phyloP scores from a whole-genome alignment of 2,113 vertebrate species.

The Saimiri boliviensis region DNA sequence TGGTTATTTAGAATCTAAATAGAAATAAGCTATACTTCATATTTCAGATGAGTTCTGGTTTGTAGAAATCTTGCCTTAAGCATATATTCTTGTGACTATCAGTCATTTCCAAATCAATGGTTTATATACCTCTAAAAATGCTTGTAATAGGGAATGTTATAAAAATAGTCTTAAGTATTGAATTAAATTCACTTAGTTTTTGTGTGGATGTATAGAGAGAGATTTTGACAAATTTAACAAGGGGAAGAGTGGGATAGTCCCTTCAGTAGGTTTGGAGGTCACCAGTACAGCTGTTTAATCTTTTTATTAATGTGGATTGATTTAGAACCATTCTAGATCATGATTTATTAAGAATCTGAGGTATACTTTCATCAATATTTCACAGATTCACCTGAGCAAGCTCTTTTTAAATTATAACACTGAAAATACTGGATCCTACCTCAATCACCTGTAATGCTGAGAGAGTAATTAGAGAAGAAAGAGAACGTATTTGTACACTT shows the following conservation, averaged over 20 bases:
- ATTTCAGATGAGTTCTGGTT: neutral
- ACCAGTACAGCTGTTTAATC: neutral
- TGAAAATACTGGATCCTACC: neutral
- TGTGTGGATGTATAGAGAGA: neutral
- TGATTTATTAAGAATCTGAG: neutral
- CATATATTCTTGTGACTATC: neutral
- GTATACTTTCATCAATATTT: neutral
- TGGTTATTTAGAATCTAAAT: slow-evolving; percentile 11
- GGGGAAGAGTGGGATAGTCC: neutral
- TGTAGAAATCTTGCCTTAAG: neutral
- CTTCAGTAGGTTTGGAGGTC: neutral
- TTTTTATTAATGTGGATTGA: slow-evolving; percentile 11
- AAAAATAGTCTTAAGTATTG: neutral
- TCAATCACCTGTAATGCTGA: neutral
- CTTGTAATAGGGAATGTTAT: neutral
- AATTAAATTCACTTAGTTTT: slow-evolving; percentile 24
- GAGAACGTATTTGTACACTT: neutral
- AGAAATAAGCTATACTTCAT: neutral
- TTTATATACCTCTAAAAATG: neutral
- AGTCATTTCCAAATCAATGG: neutral
- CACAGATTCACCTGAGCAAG: neutral
- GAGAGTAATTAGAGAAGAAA: slow-evolving; percentile 24
- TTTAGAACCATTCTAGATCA: neutral
- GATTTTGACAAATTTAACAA: neutral
- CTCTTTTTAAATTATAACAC: neutral